phyloP scores from a whole-genome alignment of 2,797 vertebrate genomes.

The Hippocampus kuda region DNA sequence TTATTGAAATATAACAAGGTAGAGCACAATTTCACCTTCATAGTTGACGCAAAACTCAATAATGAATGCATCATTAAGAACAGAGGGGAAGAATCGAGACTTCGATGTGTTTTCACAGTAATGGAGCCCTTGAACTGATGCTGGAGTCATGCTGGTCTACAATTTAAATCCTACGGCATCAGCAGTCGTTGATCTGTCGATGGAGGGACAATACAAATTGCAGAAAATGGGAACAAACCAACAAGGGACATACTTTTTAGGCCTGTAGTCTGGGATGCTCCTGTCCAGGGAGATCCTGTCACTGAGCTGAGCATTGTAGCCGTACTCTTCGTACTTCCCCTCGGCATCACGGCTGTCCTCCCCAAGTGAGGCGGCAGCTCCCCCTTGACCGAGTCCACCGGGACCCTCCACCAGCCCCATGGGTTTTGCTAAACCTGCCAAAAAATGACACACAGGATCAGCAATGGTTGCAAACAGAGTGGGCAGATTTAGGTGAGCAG shows the following conservation, averaged over 20 bases:
- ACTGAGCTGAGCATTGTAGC: conserved; percentile 94
- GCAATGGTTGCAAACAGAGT: conserved; percentile 8
- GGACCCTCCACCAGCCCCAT: conserved; percentile 96
- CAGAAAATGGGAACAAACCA: conserved; percentile 14
- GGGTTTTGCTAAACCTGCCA: conserved; percentile 85
- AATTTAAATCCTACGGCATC: conserved; percentile 7
- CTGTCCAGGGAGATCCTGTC: conserved; percentile 95
- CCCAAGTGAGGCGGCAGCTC: conserved; percentile 82
- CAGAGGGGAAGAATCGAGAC: neutral
- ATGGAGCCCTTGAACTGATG: conserved; percentile 16
- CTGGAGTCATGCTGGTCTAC: conserved; percentile 22
- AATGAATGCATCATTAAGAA: neutral
- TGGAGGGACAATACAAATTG: conserved; percentile 13
- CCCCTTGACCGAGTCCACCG: conserved; percentile 89
- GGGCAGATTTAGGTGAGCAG: conserved; percentile 27
- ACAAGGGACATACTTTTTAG: conserved; percentile 77
- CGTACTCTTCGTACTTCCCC: conserved; percentile 86
- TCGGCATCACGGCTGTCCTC: conserved; percentile 81
- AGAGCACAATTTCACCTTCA: neutral
- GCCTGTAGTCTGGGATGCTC: conserved; percentile 94
- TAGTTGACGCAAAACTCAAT: neutral
- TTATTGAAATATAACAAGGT: neutral
- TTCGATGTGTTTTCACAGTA: neutral
- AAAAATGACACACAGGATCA: conserved; percentile 30
- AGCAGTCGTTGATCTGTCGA: conserved; percentile 17